These are phyloP conservation scores for Leptestheria dahalacensis DNA, from an alignment of 1,140 invertebrate genomes.

Conservation along the genomic window DNA sequence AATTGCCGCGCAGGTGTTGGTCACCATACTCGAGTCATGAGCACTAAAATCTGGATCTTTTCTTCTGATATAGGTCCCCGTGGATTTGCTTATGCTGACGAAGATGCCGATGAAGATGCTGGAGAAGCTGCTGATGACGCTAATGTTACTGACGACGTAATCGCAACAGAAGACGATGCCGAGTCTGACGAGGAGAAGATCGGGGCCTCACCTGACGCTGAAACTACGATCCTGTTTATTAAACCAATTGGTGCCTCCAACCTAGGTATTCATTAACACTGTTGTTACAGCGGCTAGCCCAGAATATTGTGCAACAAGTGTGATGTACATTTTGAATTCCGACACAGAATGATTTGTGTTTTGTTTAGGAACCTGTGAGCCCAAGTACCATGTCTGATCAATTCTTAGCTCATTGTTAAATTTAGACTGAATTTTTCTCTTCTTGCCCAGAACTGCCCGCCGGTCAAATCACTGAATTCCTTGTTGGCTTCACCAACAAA, in stretches of 20 bases:
- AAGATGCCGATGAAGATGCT: constrained; percentile 44
- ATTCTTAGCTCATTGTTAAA: neutral
- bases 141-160: constrained; percentile 36
- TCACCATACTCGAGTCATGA: neutral
- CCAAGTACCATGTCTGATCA: too few species aligned
- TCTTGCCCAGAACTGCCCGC: constrained; percentile 69
- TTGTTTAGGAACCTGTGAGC: too few species aligned
- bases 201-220: constrained; percentile 75
- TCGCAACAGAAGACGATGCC: constrained; percentile 41
- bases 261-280: constrained; percentile 41
- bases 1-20: neutral
- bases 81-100: constrained; percentile 43
- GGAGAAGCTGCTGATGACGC: constrained; percentile 33
- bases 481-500: constrained; percentile 93
- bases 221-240: constrained; percentile 81
- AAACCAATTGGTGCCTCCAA: constrained; percentile 50
- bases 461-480: constrained; percentile 80
- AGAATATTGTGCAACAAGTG: too few species aligned
- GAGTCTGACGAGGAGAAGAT: constrained; percentile 49
- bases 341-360: too few species aligned
- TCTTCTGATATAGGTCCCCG: neutral
- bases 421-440: too few species aligned
- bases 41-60: neutral
- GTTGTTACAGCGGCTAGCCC: too few species aligned
- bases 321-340: too few species aligned